These are phyloP conservation scores for Neodiprion fabricii DNA, from an alignment of 1,140 invertebrate genomes.

Conservation along the genomic window DNA sequence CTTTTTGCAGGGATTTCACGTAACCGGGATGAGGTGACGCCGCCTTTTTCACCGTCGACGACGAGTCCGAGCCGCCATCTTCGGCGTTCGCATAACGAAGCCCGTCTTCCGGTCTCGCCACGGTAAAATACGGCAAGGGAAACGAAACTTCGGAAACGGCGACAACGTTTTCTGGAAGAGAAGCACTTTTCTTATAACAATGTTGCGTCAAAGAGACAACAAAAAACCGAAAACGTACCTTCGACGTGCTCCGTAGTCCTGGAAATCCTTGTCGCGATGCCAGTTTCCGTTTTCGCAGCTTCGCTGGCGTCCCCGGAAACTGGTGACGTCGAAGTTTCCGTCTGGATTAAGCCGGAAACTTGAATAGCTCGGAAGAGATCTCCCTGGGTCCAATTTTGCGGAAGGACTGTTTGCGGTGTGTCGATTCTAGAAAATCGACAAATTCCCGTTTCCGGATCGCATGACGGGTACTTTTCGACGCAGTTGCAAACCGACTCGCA, in stretches of 20 bases:
- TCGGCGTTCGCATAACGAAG: constrained; percentile 16
- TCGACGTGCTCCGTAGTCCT: constrained; percentile 19
- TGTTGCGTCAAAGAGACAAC: background rate
- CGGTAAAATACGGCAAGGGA: background rate
- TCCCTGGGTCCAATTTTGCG: constrained; percentile 26
- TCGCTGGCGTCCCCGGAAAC: constrained; percentile 20
- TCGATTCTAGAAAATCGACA: constrained; percentile 25
- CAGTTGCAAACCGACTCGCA: constrained; percentile 44
- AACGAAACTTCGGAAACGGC: background rate
- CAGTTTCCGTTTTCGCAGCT: constrained; percentile 15
- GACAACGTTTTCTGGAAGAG: background rate
- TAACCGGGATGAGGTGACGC: constrained; percentile 41
- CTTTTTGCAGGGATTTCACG: constrained; percentile 45
- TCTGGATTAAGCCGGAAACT: constrained; percentile 21
- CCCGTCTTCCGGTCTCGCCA: background rate
- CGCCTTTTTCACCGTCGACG: constrained; percentile 9
- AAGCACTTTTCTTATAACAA: background rate
- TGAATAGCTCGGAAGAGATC: constrained; percentile 25
- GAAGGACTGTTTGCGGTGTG: constrained; percentile 10
- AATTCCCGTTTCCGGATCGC: constrained; percentile 46
- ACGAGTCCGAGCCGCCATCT: constrained; percentile 25
- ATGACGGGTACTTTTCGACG: constrained; percentile 28
- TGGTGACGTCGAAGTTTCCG: constrained; percentile 17
- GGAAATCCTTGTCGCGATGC: background rate
- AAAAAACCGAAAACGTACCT: constrained; percentile 4